A percentile compares a stretch with the other conserved stretches of the same genome.
Evolutionary conservation across 2,888 invertebrate species (phyloP).

Genomic region (Oscheius sp.): DNA sequence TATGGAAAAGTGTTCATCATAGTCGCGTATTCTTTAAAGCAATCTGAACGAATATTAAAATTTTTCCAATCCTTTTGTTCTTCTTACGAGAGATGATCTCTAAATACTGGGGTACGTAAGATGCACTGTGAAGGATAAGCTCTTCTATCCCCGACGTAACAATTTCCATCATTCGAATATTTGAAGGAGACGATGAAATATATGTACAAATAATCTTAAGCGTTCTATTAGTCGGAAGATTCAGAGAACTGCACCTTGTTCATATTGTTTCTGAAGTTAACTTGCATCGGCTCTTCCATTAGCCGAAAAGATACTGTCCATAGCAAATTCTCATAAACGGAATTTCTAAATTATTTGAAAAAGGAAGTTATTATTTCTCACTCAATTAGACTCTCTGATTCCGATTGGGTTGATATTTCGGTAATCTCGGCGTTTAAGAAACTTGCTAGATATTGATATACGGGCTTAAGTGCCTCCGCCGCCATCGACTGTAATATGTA

Average conservation of each 20-base stretch:
- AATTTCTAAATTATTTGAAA: not conserved
- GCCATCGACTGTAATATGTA: slow-evolving; percentile 61
- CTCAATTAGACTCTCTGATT: slow-evolving; percentile 24
- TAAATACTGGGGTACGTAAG: slow-evolving; percentile 9
- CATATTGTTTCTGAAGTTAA: slow-evolving; percentile 27
- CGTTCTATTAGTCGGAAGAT: too few relatives aligned
- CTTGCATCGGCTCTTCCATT: slow-evolving; percentile 36
- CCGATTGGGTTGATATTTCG: not conserved
- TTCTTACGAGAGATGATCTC: not conserved
- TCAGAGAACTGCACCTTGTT: slow-evolving; percentile 5
- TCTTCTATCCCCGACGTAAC: slow-evolving; percentile 21
- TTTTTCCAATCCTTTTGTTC: too few relatives aligned
- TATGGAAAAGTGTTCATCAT: slow-evolving; percentile 23
- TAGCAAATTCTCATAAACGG: slow-evolving; percentile 5
- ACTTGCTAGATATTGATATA: slow-evolving; percentile 30
- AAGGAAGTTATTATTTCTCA: not conserved
- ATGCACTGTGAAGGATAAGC: slow-evolving; percentile 17
- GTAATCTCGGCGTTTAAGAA: slow-evolving; percentile 29
- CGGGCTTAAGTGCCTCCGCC: slow-evolving; percentile 38
- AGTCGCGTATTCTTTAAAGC: slow-evolving; percentile 30
- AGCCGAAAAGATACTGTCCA: slow-evolving; percentile 31
- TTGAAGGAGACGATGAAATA: not conserved
- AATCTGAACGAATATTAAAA: slow-evolving; percentile 12
- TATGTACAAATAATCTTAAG: not conserved
- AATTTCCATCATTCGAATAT: not conserved